Evolutionary conservation across 2,113 vertebrate genomes (phyloP).

Genomic region (Bambusicola thoracicus): DNA sequence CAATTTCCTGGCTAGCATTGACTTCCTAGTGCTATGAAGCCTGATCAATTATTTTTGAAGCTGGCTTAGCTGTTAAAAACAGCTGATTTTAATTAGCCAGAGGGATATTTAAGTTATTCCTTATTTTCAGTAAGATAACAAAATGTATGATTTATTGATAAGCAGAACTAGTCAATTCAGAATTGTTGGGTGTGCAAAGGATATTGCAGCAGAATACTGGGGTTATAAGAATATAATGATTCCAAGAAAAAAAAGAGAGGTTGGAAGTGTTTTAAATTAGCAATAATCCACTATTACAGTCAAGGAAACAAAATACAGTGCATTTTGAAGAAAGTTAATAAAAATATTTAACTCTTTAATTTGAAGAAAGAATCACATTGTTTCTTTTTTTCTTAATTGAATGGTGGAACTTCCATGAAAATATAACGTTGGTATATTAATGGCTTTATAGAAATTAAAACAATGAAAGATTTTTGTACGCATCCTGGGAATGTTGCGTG

Average conservation of each 20-base stretch:
- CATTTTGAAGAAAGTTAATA: background rate
- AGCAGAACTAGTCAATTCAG: background rate
- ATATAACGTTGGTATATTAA: background rate
- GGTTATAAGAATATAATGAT: background rate
- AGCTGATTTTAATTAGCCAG: background rate
- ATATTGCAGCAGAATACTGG: background rate
- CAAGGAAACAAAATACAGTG: background rate
- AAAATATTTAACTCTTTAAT: background rate
- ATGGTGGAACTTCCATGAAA: background rate
- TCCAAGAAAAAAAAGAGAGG: background rate
- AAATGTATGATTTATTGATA: background rate
- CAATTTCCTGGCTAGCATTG: background rate
- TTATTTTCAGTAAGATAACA: background rate
- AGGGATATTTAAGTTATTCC: background rate
- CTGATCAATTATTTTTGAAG: background rate
- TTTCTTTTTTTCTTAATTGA: background rate
- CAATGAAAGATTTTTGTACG: background rate
- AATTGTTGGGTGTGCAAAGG: background rate
- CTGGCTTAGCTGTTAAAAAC: background rate
- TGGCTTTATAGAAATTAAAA: background rate
- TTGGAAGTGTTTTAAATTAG: background rate
- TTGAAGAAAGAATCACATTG: background rate
- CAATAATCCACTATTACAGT: background rate
- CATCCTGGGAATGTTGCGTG: rapidly evolving
- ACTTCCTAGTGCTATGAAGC: background rate